phyloP scores from a whole-genome alignment of 2,113 vertebrate genomes.

The Sander lucioperca region DNA sequence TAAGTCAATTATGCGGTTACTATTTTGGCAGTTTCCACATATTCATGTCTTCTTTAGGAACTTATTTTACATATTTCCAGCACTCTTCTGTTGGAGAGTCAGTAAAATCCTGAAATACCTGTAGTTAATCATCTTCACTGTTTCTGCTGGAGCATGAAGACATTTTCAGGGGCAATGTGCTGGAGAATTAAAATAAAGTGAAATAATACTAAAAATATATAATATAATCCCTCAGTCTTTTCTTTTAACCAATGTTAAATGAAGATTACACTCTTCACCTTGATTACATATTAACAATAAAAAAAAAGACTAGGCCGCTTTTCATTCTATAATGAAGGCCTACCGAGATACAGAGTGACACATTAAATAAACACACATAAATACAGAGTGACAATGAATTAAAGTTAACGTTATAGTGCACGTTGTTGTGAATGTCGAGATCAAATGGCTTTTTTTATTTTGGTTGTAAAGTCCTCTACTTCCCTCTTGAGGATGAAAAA shows the following conservation, averaged over 20 bases:
- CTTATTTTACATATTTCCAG: neutral
- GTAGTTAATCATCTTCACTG: neutral
- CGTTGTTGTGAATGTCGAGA: neutral
- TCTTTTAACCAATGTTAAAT: neutral
- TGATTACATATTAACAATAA: too few species aligned
- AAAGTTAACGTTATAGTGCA: neutral
- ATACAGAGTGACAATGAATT: neutral
- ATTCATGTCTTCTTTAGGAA: neutral
- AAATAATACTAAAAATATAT: neutral
- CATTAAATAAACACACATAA: neutral
- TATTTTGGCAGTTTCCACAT: neutral
- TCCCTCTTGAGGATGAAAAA: conserved; percentile 54
- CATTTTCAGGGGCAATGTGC: neutral
- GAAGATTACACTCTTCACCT: neutral
- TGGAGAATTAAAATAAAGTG: neutral
- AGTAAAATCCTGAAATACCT: conserved; percentile 3
- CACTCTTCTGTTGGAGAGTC: neutral
- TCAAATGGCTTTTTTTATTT: neutral
- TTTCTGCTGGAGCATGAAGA: neutral
- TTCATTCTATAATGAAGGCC: neutral
- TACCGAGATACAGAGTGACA: neutral
- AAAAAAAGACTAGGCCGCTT: neutral
- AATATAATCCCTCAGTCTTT: too few species aligned
- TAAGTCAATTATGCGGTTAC: neutral
- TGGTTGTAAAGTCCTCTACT: conserved; percentile 46